phyloP scores from a whole-genome alignment of 2,888 invertebrate genomes.

The Idaea biselata region DNA sequence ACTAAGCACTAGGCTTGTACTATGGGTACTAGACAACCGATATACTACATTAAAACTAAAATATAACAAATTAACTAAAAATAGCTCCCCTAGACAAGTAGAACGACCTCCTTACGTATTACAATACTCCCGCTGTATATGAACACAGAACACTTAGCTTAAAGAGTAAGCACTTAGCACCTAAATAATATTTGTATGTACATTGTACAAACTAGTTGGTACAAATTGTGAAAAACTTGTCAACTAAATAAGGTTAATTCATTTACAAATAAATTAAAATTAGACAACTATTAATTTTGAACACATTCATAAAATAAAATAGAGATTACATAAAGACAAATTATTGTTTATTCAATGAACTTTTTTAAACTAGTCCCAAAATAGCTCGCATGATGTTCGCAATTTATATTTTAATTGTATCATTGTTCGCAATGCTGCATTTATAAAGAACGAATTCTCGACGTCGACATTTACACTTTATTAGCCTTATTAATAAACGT shows the following conservation, averaged over 20 bases:
- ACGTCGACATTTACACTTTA: no score
- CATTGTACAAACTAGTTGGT: conserved; percentile 4
- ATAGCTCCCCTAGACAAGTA: no score
- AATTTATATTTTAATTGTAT: no score
- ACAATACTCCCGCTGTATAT: no score
- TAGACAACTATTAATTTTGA: conserved; percentile 37
- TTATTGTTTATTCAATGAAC: conserved; percentile 21
- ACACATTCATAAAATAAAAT: conserved; percentile 46
- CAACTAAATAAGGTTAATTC: background rate
- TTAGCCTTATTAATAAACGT: no score
- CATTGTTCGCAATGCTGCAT: no score
- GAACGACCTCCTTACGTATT: no score
- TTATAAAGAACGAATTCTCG: no score
- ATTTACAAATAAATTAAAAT: conserved; percentile 8
- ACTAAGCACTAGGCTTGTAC: no score
- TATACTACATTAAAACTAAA: no score
- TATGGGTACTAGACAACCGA: no score
- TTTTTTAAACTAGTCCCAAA: conserved; percentile 7
- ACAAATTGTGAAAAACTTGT: conserved; percentile 7
- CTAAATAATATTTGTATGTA: background rate
- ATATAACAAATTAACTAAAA: no score
- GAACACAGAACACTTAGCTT: background rate
- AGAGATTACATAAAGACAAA: conserved; percentile 51
- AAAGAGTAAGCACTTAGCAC: background rate
- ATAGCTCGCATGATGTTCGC: conserved; percentile 12